Evolutionary conservation across 2,797 vertebrate genomes (phyloP), one percentile per base, ranked within the genome.

Genomic region (Todus mexicanus): DNA sequence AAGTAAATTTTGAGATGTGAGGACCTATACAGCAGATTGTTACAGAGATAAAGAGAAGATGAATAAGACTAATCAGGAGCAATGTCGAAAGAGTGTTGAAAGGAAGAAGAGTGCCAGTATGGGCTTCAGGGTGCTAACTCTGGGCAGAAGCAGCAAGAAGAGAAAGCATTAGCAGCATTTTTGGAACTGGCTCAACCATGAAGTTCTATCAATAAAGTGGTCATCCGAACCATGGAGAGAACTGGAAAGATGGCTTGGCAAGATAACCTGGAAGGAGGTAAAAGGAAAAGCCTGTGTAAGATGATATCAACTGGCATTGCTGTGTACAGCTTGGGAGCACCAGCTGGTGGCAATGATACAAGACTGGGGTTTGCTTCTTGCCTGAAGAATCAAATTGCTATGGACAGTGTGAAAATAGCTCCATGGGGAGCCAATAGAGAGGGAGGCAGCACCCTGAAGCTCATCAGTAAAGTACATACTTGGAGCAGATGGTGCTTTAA

Each of bases 401-500:
- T 18, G 22, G 47, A 12, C 23, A 65, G 11, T 11, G 12, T 16
- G 10, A n/a, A 25, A 71, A 14, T 5, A 40, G 29, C 26, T 27
- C 25, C 29, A 1, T 27, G 29, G 37, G 53, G 27, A 47, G 21
- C 17, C 11, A 15, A 4, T 25, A 27, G 22, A 16, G 42, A 2
- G 40, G 29, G 37, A 50, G 42, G 33, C 42, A 16, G 75, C 50
- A 50, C 29, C 51, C 35, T 57, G 54, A 13, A 47, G 53, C 35
- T 72, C 21, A 15, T 38, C 18, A 50, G 40, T 1, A 2, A 5
- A n/a, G 4, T 11, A 35, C 0, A 1, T 43, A 11, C 35, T 70
- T 79, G 1, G 43, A 47, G 37, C 51, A 50, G 48, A 45, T 37
- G 19, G 26, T 77, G 31, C 71, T 57, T 20, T 63, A 47, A 37